These are phyloP conservation scores for Anguilla pacifica DNA, from an alignment of 2,797 vertebrate species.

Conservation along the genomic window DNA sequence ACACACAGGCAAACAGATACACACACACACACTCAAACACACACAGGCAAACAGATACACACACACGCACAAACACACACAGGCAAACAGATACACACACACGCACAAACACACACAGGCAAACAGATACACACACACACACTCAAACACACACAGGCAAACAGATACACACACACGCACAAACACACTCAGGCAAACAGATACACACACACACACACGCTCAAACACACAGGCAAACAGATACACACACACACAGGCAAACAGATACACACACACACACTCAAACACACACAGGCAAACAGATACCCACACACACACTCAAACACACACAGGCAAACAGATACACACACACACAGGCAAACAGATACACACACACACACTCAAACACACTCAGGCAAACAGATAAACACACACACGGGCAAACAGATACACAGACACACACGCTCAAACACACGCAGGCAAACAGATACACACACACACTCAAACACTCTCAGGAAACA, in stretches of 20 bases:
- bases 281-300: background rate
- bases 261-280: background rate
- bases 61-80: background rate
- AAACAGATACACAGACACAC: background rate
- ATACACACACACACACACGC: constrained; percentile 1
- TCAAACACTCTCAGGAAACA: background rate
- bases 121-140: background rate
- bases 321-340: constrained; percentile 3
- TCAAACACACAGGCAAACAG: background rate
- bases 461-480: background rate
- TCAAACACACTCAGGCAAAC: background rate
- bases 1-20: background rate
- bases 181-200: background rate
- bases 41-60: background rate
- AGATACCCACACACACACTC: background rate
- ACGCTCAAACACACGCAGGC: background rate
- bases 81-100: constrained; percentile 11
- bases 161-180: background rate
- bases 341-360: constrained; percentile 5
- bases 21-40: background rate
- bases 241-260: background rate
- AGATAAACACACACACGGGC: background rate
- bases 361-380: background rate
- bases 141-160: background rate
- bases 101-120: background rate